These are phyloP conservation scores for Tetheella fluctuosa DNA, from an alignment of 2,888 invertebrate species.

Conservation along the genomic window DNA sequence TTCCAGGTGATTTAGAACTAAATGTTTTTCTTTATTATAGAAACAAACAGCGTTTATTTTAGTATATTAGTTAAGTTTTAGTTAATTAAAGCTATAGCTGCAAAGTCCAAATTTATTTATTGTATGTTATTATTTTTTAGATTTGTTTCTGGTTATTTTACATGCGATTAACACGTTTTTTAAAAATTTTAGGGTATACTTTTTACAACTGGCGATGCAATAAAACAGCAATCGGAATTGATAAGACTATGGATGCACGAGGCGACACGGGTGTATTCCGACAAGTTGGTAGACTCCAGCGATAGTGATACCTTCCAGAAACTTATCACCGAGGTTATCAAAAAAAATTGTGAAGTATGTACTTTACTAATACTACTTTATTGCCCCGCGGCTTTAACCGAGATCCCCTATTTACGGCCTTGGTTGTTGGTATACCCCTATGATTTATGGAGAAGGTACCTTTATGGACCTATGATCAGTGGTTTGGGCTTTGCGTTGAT, in stretches of 20 bases:
- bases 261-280: constrained; percentile 94
- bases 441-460: no score
- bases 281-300: constrained; percentile 92
- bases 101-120: no score
- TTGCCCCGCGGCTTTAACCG: no score
- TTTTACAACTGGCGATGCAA: constrained; percentile 90
- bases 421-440: no score
- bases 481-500: no score
- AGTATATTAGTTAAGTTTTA: no score
- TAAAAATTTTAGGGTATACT: constrained; percentile 88
- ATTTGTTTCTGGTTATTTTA: not conserved
- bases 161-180: no score
- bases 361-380: not conserved
- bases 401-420: no score
- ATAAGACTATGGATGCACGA: constrained; percentile 96
- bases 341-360: constrained; percentile 88
- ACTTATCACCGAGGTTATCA: constrained; percentile 89
- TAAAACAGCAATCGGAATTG: constrained; percentile 88
- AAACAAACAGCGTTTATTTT: no score
- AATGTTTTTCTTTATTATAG: not conserved
- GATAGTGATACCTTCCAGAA: constrained; percentile 91
- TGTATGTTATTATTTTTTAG: not conserved
- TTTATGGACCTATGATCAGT: no score
- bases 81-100: no score
- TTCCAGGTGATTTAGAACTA: constrained; percentile 88